These are phyloP conservation scores for Beaufortia kweichowensis DNA, from an alignment of 2,113 vertebrate species.

Conservation along the genomic window DNA sequence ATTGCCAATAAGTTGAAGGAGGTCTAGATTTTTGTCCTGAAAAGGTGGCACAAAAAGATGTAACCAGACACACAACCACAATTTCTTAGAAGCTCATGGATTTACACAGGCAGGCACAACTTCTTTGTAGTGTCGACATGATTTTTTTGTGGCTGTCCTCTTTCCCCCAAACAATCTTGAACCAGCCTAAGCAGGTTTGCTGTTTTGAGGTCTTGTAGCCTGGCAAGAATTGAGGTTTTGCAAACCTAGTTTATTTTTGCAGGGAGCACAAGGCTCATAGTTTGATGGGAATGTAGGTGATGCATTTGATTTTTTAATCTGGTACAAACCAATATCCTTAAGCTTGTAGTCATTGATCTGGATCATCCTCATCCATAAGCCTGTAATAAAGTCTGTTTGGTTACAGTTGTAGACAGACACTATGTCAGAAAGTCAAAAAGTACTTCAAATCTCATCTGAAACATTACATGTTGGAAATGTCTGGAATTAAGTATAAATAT, in stretches of 20 bases:
- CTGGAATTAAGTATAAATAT: conserved; percentile 53
- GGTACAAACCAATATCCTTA: neutral
- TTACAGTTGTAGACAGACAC: conserved; percentile 13
- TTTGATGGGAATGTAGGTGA: conserved; percentile 16
- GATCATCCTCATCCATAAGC: conserved; percentile 7
- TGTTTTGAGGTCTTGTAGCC: too few relatives aligned
- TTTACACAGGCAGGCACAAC: neutral
- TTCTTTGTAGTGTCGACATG: neutral
- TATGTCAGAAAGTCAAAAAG: neutral
- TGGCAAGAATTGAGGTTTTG: too few relatives aligned
- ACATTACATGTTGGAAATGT: conserved; percentile 29
- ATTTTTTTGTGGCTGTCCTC: neutral
- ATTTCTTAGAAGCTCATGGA: neutral
- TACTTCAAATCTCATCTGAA: conserved; percentile 8
- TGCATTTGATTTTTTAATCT: conserved; percentile 41
- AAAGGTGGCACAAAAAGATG: neutral
- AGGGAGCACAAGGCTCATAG: neutral
- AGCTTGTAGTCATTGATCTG: conserved; percentile 32
- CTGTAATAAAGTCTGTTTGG: conserved; percentile 6
- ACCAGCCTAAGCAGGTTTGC: too few relatives aligned
- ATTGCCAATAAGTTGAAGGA: neutral
- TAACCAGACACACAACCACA: neutral
- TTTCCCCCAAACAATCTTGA: neutral
- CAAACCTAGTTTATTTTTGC: neutral
- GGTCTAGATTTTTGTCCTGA: neutral